A percentile compares a stretch with the other conserved stretches of the same genome.
Conservation (phyloP, 2,113 vertebrate species). For the Rhombomys opimus region DNA sequence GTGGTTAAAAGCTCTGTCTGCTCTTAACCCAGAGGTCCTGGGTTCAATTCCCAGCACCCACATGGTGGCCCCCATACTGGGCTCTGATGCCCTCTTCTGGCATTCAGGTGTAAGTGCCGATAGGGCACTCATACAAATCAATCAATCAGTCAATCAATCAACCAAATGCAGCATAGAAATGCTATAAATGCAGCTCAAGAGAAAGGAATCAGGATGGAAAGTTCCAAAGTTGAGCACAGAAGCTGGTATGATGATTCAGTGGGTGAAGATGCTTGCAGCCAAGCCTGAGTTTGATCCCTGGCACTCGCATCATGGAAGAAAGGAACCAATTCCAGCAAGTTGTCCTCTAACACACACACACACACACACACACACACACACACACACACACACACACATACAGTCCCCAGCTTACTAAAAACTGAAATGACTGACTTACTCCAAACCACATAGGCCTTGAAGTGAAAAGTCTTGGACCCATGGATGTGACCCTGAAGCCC, state of each 20-base stretch:
- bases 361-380: not conserved
- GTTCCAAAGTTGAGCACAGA: not conserved
- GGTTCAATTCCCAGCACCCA: no score
- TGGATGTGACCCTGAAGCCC: not conserved
- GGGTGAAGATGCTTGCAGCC: not conserved
- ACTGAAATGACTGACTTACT: conserved; percentile 1
- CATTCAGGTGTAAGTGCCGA: no score
- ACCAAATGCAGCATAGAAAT: not conserved
- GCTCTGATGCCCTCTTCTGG: no score
- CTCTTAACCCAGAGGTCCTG: no score
- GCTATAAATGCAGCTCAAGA: conserved; percentile 37
- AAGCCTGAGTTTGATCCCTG: not conserved
- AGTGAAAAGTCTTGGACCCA: not conserved
- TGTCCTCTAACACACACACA: not conserved
- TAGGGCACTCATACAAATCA: no score
- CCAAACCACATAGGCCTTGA: not conserved
- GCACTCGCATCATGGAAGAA: not conserved
- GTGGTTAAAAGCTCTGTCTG: no score
- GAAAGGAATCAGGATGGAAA: not conserved
- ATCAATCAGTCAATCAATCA: not conserved
- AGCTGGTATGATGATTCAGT: not conserved
- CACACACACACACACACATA: not conserved
- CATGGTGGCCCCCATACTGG: no score
- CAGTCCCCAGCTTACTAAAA: not conserved
- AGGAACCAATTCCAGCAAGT: not conserved